These are phyloP conservation scores for Echinarachnius parma DNA, from an alignment of 53 echinoderm and acorn worm genomes.

Conservation along the genomic window DNA sequence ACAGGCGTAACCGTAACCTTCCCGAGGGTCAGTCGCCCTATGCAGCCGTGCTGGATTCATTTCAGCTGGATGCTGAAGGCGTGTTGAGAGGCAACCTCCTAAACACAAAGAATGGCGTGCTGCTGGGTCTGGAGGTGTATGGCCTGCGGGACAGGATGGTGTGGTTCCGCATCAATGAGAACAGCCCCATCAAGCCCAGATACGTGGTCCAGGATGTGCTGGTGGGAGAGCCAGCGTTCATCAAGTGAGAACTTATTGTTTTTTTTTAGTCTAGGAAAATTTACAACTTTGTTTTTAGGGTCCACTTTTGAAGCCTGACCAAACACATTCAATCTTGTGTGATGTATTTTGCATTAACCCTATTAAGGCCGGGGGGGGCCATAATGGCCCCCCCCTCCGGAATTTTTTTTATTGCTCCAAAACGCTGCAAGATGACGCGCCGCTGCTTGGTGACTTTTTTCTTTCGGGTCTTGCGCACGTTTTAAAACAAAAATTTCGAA, in stretches of 20 bases:
- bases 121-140: constrained; percentile 66
- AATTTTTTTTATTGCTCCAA: too few species aligned
- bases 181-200: constrained; percentile 67
- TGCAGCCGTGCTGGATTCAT: constrained; percentile 68
- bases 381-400: too few species aligned
- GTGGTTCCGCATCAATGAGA: constrained; percentile 78
- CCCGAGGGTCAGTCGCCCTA: constrained; percentile 74
- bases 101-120: constrained; percentile 67
- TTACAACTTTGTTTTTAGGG: too few species aligned
- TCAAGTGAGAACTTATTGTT: constrained; percentile 71
- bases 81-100: constrained; percentile 63
- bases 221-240: constrained; percentile 54
- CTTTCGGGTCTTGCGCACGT: too few species aligned
- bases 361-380: too few species aligned
- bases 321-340: too few species aligned
- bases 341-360: too few species aligned
- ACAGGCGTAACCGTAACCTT: constrained; percentile 79
- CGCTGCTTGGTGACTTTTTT: too few species aligned
- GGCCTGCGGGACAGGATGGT: constrained; percentile 70
- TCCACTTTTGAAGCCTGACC: too few species aligned
- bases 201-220: constrained; percentile 89
- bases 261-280: too few species aligned
- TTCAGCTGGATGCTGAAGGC: constrained; percentile 52
- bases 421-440: too few species aligned
- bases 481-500: too few species aligned